Conservation (phyloP, 2,113 vertebrate species). For the Poicephalus gulielmi region DNA sequence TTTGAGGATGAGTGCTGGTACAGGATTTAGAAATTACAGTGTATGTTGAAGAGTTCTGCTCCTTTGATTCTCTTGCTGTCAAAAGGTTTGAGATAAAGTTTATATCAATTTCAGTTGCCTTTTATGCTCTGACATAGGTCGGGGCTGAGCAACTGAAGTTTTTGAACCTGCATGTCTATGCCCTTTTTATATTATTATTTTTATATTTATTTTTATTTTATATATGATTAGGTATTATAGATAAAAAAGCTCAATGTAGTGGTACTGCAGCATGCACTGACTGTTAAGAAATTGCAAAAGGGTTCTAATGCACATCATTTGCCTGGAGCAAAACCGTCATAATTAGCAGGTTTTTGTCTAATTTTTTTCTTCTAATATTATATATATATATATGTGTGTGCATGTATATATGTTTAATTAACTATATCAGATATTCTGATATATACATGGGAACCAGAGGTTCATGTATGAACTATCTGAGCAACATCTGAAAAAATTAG, state of each 20-base stretch:
- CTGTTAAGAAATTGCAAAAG: background rate
- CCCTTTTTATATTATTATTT: background rate
- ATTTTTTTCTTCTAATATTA: background rate
- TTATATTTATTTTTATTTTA: too few species aligned
- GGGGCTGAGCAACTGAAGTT: background rate
- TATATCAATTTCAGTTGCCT: background rate
- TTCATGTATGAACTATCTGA: background rate
- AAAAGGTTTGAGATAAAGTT: background rate
- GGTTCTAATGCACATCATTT: background rate
- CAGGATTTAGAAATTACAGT: background rate
- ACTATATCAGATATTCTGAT: background rate
- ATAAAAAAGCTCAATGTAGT: background rate
- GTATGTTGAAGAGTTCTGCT: background rate
- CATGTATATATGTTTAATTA: background rate
- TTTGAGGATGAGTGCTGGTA: background rate
- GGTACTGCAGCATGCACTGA: background rate
- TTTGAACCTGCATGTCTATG: background rate
- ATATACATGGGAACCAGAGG: background rate
- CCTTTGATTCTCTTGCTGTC: background rate
- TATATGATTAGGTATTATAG: too few species aligned
- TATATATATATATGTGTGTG: background rate
- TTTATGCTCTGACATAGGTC: background rate
- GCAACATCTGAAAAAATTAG: background rate
- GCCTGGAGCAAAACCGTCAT: too few species aligned
- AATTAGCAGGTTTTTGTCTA: background rate